These are phyloP conservation scores for Periplaneta americana DNA, from an alignment of 1,140 invertebrate genomes.

Conservation along the genomic window DNA sequence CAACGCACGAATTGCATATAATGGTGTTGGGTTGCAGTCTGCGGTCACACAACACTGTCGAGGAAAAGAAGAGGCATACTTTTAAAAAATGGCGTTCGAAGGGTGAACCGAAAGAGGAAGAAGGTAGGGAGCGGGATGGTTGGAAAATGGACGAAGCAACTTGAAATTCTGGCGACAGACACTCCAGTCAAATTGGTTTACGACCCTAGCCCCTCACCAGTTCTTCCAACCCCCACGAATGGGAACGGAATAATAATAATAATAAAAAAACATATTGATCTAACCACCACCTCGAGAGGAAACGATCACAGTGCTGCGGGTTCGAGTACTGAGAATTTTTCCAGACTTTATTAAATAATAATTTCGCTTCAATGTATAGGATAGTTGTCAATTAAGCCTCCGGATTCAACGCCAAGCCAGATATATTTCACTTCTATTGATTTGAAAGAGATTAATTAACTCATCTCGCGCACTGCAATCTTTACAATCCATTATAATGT, in stretches of 20 bases:
- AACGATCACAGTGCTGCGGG: too few species aligned
- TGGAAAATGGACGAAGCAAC: not conserved
- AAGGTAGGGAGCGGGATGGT: not conserved
- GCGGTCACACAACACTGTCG: not conserved
- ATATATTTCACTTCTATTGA: too few species aligned
- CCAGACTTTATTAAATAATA: too few species aligned
- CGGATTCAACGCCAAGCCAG: too few species aligned
- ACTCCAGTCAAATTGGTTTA: constrained; percentile 11
- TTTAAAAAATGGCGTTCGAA: not conserved
- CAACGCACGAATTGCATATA: constrained; percentile 1
- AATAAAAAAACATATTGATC: too few species aligned
- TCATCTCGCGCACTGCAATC: too few species aligned
- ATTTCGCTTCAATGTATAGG: too few species aligned
- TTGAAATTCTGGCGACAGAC: constrained; percentile 10
- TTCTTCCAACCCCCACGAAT: not conserved
- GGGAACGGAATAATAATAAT: not conserved
- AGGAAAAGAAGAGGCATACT: not conserved
- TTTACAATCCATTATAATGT: too few species aligned
- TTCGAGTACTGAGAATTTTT: too few species aligned
- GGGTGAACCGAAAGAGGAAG: not conserved
- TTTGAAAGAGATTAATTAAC: too few species aligned
- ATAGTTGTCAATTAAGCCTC: too few species aligned
- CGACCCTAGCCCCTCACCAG: not conserved
- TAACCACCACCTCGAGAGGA: too few species aligned
- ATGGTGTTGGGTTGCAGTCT: not conserved